A percentile compares a stretch with the other conserved stretches of the same genome.
These are phyloP conservation scores for Apeltes quadracus DNA, from an alignment of 2,113 vertebrate genomes.

Conservation along the genomic window DNA sequence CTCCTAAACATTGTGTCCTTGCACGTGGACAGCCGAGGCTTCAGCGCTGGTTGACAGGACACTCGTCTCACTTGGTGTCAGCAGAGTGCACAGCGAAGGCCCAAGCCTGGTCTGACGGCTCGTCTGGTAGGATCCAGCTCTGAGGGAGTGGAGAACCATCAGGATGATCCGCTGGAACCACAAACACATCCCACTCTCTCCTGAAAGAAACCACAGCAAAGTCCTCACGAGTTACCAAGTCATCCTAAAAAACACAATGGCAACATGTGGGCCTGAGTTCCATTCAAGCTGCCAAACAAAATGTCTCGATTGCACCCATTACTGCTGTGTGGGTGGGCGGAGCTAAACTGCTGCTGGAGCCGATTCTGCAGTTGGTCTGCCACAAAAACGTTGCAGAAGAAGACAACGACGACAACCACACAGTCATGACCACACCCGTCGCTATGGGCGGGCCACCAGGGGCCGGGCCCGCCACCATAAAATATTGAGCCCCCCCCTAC, in stretches of 20 bases:
- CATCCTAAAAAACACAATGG: neutral
- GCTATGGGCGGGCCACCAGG: no score
- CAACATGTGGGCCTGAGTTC: neutral
- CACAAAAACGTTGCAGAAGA: no score
- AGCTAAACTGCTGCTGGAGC: neutral
- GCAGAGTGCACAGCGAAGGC: slow-evolving; percentile 82
- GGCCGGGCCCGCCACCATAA: no score
- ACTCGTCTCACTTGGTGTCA: slow-evolving; percentile 3
- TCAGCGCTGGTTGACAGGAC: neutral
- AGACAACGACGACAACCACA: no score
- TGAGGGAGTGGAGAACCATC: slow-evolving; percentile 87
- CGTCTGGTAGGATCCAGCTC: slow-evolving; percentile 88
- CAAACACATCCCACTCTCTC: slow-evolving; percentile 91
- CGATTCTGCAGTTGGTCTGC: no score
- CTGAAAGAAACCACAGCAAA: slow-evolving; percentile 72
- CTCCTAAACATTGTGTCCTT: neutral
- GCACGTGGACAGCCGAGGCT: neutral
- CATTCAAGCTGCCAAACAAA: neutral
- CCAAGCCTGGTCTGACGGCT: slow-evolving; percentile 87
- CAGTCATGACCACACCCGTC: no score
- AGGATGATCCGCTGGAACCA: slow-evolving; percentile 86
- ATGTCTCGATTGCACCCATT: neutral
- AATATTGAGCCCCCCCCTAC: no score
- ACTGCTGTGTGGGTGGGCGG: neutral
- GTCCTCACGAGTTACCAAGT: neutral